Percentiles rank a stretch among this genome's conserved stretches.
phyloP scores from a whole-genome alignment of 1,140 invertebrate species.

The Sarcophaga bullata region DNA sequence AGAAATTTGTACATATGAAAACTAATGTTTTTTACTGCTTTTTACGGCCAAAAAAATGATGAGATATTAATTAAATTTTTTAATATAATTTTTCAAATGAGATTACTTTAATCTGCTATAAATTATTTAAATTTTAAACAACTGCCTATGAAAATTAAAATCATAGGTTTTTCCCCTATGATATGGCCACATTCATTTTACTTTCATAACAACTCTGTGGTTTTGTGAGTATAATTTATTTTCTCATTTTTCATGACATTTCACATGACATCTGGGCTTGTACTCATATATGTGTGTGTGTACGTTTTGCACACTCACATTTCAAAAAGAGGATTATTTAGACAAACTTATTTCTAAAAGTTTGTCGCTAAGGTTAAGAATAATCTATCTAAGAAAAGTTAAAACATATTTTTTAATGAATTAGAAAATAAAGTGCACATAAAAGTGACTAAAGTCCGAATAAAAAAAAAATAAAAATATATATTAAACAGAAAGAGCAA shows the following conservation, averaged over 20 bases:
- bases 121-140: no score
- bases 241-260: neutral
- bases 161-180: no score
- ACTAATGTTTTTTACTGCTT: no score
- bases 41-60: no score
- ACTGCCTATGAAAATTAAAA: no score
- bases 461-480: neutral
- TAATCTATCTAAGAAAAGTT: neutral
- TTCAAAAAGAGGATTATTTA: constrained; percentile 17
- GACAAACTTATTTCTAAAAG: neutral
- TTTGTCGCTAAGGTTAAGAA: constrained; percentile 14
- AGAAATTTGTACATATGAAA: no score
- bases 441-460: neutral
- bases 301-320: constrained; percentile 6
- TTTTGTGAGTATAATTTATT: neutral
- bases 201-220: neutral
- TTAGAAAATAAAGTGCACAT: neutral
- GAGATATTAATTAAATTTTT: no score
- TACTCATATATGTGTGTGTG: neutral
- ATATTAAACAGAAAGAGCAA: neutral
- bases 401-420: neutral
- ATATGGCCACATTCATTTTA: neutral
- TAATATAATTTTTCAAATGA: no score
- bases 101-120: no score
- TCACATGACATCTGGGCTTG: neutral